phyloP scores from a whole-genome alignment of 1,140 invertebrate species.

The Drosophila pruinosa region DNA sequence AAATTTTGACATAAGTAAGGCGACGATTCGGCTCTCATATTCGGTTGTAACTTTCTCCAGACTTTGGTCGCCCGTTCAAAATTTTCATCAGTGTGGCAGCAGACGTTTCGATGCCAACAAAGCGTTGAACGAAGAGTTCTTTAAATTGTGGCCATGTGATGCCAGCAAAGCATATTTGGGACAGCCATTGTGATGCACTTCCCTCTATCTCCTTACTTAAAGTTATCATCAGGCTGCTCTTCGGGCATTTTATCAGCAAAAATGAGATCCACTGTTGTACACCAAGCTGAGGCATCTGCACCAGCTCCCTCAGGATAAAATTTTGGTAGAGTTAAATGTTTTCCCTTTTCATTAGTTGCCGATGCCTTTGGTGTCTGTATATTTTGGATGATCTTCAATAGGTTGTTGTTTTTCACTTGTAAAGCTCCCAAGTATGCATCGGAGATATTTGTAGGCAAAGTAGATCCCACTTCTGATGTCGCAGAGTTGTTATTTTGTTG shows the following conservation, averaged over 20 bases:
- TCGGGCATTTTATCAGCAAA: neutral
- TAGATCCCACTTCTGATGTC: neutral
- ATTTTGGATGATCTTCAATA: too few species aligned
- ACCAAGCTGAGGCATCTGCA: constrained; percentile 17
- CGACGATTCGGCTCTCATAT: too few species aligned
- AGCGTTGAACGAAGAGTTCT: constrained; percentile 26
- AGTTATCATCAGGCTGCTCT: too few species aligned
- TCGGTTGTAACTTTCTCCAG: constrained; percentile 4
- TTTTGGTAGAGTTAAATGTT: constrained; percentile 8
- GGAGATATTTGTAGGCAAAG: constrained; percentile 3
- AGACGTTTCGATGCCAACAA: constrained; percentile 27
- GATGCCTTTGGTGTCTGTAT: constrained; percentile 14
- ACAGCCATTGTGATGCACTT: constrained; percentile 16
- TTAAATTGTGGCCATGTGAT: constrained; percentile 22
- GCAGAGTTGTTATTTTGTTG: too few species aligned
- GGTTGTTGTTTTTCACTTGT: neutral
- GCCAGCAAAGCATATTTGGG: constrained; percentile 24
- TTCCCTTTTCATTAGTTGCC: neutral
- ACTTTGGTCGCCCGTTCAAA: constrained; percentile 23
- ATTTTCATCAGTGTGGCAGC: constrained; percentile 22
- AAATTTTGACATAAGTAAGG: too few species aligned
- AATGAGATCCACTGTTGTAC: constrained; percentile 4
- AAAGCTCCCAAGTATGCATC: constrained; percentile 4
- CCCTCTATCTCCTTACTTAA: too few species aligned
- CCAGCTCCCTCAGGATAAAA: constrained; percentile 6